A percentile compares a stretch with the other conserved stretches of the same genome.
Conservation (phyloP, 2,888 invertebrate species). For the Eurois occulta region DNA sequence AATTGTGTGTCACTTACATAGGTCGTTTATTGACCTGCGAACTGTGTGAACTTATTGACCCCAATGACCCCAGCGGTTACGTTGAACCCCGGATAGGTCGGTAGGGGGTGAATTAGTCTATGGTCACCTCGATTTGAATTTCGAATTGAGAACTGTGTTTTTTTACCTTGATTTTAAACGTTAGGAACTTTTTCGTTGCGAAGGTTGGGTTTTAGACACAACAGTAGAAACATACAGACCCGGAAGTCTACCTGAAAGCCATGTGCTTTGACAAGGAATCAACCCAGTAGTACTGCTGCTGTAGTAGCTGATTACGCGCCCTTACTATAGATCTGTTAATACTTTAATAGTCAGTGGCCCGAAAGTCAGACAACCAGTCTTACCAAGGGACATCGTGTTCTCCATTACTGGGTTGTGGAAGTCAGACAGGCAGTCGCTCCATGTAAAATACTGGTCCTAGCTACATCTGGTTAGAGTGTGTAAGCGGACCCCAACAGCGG, state of each 20-base stretch:
- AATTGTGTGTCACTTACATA: conserved; percentile 69
- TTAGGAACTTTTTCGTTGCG: background rate
- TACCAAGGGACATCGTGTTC: background rate
- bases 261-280: background rate
- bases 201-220: background rate
- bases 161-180: background rate
- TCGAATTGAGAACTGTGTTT: conserved; percentile 18
- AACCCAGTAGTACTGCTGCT: background rate
- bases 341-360: background rate
- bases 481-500: background rate
- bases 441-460: background rate
- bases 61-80: conserved; percentile 65
- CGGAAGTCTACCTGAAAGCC: background rate
- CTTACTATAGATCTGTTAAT: background rate
- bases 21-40: conserved; percentile 77
- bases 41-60: conserved; percentile 70
- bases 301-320: background rate
- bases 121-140: conserved; percentile 40
- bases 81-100: conserved; percentile 52
- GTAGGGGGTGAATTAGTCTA: conserved; percentile 53
- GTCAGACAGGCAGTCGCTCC: background rate
- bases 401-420: background rate
- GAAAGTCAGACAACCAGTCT: background rate
- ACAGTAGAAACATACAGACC: background rate
- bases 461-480: background rate